Conservation (phyloP, 1,140 invertebrate species). For the Brachionus rubens region DNA sequence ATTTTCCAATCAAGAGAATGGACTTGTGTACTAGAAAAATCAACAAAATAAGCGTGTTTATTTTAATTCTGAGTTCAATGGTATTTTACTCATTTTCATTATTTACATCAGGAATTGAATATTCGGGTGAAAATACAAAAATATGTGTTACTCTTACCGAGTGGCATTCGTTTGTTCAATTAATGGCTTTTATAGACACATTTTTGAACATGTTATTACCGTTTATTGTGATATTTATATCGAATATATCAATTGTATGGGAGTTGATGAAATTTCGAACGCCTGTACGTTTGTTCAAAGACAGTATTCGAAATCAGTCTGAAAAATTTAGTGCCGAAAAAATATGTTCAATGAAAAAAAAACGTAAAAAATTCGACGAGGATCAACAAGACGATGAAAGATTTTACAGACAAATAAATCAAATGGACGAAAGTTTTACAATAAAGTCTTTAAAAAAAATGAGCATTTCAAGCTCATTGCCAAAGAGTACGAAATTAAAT, state of each 20-base stretch:
- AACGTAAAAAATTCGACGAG: not conserved
- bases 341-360: not conserved
- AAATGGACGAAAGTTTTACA: not conserved
- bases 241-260: constrained; percentile 26
- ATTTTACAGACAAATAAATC: not conserved
- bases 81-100: constrained; percentile 52
- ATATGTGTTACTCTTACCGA: constrained; percentile 11
- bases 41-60: constrained; percentile 49
- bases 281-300: not conserved
- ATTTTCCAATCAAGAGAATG: constrained; percentile 53
- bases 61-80: constrained; percentile 48
- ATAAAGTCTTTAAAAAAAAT: not conserved
- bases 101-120: constrained; percentile 49
- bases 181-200: constrained; percentile 26
- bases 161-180: constrained; percentile 4
- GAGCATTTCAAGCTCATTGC: not conserved
- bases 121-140: not conserved
- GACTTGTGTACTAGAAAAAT: constrained; percentile 51
- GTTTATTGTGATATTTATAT: constrained; percentile 22
- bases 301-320: not conserved
- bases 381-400: not conserved
- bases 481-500: not conserved
- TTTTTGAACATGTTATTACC: constrained; percentile 10
- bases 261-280: not conserved
- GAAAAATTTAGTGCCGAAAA: not conserved